These are phyloP conservation scores for Hemaris fuciformis DNA, from an alignment of 2,888 invertebrate species.

Conservation along the genomic window DNA sequence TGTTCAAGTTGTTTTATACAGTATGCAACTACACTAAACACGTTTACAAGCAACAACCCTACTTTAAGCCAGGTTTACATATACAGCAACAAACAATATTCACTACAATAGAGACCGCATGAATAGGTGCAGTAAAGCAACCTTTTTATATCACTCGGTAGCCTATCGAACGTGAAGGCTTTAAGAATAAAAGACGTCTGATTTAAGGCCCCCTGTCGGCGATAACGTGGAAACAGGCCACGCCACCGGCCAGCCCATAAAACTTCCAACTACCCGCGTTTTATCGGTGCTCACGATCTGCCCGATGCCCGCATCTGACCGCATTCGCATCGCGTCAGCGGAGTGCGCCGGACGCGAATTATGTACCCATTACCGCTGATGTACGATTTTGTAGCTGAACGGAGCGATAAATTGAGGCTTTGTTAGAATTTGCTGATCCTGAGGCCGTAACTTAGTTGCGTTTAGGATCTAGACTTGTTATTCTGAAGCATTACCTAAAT, in stretches of 20 bases:
- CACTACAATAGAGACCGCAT: slow-evolving; percentile 21
- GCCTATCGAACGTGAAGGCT: slow-evolving; percentile 56
- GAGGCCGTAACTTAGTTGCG: slow-evolving; percentile 4
- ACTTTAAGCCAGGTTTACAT: background rate
- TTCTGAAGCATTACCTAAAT: background rate
- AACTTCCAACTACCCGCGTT: slow-evolving; percentile 66
- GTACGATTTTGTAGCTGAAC: slow-evolving; percentile 48
- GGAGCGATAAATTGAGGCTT: slow-evolving; percentile 50
- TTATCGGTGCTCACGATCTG: slow-evolving; percentile 63
- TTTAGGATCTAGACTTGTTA: background rate
- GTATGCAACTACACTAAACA: too few relatives aligned
- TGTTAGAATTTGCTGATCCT: slow-evolving; percentile 31
- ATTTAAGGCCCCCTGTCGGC: slow-evolving; percentile 68
- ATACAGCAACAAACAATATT: background rate
- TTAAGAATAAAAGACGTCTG: slow-evolving; percentile 68
- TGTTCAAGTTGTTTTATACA: too few relatives aligned
- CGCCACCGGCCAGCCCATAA: slow-evolving; percentile 67
- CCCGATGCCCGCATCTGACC: slow-evolving; percentile 58
- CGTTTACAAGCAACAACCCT: background rate
- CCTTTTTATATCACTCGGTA: slow-evolving; percentile 39
- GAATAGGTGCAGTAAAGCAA: slow-evolving; percentile 40
- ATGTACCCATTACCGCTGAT: slow-evolving; percentile 64
- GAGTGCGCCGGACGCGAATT: slow-evolving; percentile 58
- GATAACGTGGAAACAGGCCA: slow-evolving; percentile 72
- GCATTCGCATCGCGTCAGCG: slow-evolving; percentile 62